Percentiles rank a stretch among this genome's conserved stretches.
phyloP scores from a whole-genome alignment of 2,113 vertebrate genomes.

The Spheniscus mendiculus region DNA sequence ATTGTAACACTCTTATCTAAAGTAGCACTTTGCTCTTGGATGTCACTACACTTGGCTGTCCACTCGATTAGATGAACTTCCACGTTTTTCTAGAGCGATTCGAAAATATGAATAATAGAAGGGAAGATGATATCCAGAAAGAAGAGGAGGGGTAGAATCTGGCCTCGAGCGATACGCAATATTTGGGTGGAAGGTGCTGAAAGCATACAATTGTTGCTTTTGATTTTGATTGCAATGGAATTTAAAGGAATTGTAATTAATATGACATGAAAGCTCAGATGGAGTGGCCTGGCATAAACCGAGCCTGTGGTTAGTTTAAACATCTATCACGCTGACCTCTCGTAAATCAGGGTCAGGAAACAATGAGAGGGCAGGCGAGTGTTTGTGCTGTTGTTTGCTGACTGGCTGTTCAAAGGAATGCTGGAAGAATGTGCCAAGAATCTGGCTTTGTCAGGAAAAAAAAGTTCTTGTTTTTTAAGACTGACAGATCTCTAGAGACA shows the following conservation, averaged over 20 bases:
- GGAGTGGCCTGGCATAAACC: not conserved
- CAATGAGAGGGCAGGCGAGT: constrained; percentile 32
- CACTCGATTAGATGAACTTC: not conserved
- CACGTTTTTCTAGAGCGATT: not conserved
- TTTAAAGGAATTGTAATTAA: not conserved
- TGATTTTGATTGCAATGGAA: not conserved
- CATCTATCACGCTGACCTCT: constrained; percentile 22
- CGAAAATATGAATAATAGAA: not conserved
- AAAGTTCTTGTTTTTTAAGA: not conserved
- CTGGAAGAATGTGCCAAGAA: constrained; percentile 57
- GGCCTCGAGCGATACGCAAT: not conserved
- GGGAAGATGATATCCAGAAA: not conserved
- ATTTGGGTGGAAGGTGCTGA: not conserved
- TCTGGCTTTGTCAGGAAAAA: constrained; percentile 16
- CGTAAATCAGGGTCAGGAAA: constrained; percentile 49
- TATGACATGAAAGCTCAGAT: not conserved
- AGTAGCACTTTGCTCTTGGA: not conserved
- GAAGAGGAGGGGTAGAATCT: not conserved
- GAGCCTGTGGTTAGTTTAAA: constrained; percentile 31
- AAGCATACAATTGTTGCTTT: not conserved
- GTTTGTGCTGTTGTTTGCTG: constrained; percentile 55
- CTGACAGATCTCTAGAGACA: not conserved
- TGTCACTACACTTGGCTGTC: not conserved
- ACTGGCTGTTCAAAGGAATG: constrained; percentile 50
- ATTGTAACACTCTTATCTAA: not conserved